Percentiles rank a stretch among this genome's conserved stretches.
phyloP scores from a whole-genome alignment of 2,113 vertebrate genomes.

The Trematomus loennbergii region DNA sequence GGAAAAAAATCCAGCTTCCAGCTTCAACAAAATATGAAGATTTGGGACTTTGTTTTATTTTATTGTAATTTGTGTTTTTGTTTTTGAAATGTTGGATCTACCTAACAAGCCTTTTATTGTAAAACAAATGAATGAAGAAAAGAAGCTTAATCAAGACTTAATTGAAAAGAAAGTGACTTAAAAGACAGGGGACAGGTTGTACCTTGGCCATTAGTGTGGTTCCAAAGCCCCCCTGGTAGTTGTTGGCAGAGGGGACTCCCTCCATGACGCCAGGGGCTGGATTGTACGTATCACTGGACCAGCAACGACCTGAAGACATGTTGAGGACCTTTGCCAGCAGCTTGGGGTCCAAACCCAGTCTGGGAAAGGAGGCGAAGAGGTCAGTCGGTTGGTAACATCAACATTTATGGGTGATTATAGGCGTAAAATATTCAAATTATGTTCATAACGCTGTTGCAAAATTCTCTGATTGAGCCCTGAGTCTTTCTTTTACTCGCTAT shows the following conservation, averaged over 20 bases:
- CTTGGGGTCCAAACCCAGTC: constrained; percentile 97
- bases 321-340: constrained; percentile 94
- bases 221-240: constrained; percentile 97
- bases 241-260: constrained; percentile 96
- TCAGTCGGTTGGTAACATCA: background rate
- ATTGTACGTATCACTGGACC: constrained; percentile 98
- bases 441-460: background rate
- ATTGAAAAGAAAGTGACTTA: background rate
- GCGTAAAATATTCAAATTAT: background rate
- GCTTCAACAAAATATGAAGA: background rate
- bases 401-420: background rate
- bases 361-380: constrained; percentile 74
- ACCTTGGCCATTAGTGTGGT: constrained; percentile 96
- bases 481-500: background rate
- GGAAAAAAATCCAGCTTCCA: constrained; percentile 6
- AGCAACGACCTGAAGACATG: constrained; percentile 97
- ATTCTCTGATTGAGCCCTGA: background rate
- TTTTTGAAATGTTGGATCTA: background rate
- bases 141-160: background rate
- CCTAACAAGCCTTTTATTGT: background rate
- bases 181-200: constrained; percentile 2
- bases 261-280: constrained; percentile 98
- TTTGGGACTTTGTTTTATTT: no score
- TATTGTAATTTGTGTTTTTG: background rate
- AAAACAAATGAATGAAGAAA: background rate